Base-by-base conservation (phyloP, 2,113 vertebrate genomes). In the Guaruba guarouba region DNA sequence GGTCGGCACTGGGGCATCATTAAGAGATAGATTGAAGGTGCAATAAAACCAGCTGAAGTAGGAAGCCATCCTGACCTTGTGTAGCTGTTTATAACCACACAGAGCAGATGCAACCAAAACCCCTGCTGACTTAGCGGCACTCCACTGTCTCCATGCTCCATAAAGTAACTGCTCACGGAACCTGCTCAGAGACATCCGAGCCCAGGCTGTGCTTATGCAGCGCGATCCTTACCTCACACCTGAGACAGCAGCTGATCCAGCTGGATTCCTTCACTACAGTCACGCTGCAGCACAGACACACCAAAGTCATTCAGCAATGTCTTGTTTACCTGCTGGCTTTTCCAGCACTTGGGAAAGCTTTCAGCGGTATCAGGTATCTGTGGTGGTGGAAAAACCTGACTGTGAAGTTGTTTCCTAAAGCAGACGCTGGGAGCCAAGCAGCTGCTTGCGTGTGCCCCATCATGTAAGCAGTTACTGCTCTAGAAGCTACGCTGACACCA, bases 121-220 rank as follows among this genome's bases (percentile, higher is more conserved):
- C 35, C 68, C 61, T 25, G 73, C 48, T 64, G 83, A 17, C 17
- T 62, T 9, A 13, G 33, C 68, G 69, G 29, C 49, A 31, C 17
- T 4, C 33, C 20, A 3, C 6, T 13, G 9, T 8, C 57, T 33
- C 33, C 28, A 35, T 20, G 57, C 51, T 59, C 64, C n/a, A 8
- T 0, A 10, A 48, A 46, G 48, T 4, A 39, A 22, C 43, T 5
- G 19, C 24, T 23, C 5, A 0, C 1, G 19, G 43, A 11, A 33
- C 7, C 0, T 0, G 22, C 19, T 2, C 14, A 15, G 48, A 0
- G 7, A n/a, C 35, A 16, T 9, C 23, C 28, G 6, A 46, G 61
- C 1, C 12, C 37, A 35, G 43, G 44, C 4, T 59, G 44, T 14
- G 44, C 62, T n/a, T 29, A 39, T 39, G 7, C 24, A 52, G 33